A percentile compares a stretch with the other conserved stretches of the same genome.
phyloP scores from a whole-genome alignment of 2,113 vertebrate genomes.

The Empidonax alnorum region DNA sequence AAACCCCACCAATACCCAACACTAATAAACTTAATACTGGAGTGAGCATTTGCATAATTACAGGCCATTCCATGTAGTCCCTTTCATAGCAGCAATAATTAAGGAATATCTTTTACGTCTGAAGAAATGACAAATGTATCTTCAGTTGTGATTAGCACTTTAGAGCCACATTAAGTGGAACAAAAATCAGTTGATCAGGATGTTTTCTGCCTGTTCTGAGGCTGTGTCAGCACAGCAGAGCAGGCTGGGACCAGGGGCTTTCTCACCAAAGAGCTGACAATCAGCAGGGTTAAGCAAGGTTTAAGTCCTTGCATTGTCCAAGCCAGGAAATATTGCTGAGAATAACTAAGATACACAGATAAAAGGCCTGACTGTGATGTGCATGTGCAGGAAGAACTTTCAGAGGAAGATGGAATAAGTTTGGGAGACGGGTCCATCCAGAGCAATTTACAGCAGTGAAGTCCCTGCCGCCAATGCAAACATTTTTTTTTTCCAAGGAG shows the following conservation, averaged over 20 bases:
- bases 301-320: background rate
- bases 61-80: background rate
- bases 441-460: background rate
- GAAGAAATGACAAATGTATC: constrained; percentile 1
- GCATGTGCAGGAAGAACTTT: background rate
- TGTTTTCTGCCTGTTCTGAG: background rate
- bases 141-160: background rate
- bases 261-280: background rate
- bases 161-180: background rate
- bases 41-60: constrained; percentile 22
- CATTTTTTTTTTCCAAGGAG: background rate
- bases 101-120: constrained; percentile 5
- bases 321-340: background rate
- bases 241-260: background rate
- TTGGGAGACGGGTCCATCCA: background rate
- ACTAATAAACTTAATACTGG: background rate
- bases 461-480: background rate
- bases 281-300: background rate
- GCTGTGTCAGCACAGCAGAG: background rate
- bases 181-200: background rate
- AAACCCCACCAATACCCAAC: background rate
- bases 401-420: background rate
- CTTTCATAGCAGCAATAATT: background rate
- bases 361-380: background rate
- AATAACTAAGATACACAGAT: background rate